phyloP scores from a whole-genome alignment of 92 coral and sea anemone species.

The Epizoanthus rinbou region DNA sequence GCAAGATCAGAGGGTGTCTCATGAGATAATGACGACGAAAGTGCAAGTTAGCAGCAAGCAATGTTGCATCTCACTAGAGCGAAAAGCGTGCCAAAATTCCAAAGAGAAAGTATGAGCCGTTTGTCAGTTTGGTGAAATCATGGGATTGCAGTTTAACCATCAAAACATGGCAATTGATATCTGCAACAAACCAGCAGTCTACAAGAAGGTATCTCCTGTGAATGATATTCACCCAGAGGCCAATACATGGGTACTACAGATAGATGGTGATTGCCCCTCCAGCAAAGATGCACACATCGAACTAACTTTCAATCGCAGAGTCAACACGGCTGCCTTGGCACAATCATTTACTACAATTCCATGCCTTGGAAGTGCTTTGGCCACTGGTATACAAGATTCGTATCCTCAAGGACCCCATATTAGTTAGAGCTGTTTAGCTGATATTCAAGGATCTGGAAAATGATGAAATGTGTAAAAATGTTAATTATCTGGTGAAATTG shows the following conservation, averaged over 20 bases:
- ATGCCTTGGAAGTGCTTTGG: not conserved
- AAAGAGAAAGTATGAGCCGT: not conserved
- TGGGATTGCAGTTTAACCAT: not conserved
- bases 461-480: not conserved
- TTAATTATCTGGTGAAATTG: slow-evolving; percentile 1
- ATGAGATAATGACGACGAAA: not conserved
- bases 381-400: not conserved
- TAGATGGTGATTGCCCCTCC: not conserved
- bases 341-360: not conserved
- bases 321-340: not conserved
- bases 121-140: not conserved
- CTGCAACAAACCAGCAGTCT: not conserved
- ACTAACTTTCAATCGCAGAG: not conserved
- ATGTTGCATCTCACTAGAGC: not conserved
- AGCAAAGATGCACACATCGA: not conserved
- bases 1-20: not conserved
- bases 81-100: not conserved
- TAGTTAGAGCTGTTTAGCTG: slow-evolving; percentile 26
- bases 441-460: not conserved
- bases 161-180: not conserved
- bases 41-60: not conserved
- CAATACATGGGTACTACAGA: not conserved
- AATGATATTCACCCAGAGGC: not conserved
- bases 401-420: slow-evolving; percentile 15
- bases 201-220: not conserved